These are phyloP conservation scores for Laothoe populi DNA, from an alignment of 2,888 invertebrate species.

Conservation along the genomic window DNA sequence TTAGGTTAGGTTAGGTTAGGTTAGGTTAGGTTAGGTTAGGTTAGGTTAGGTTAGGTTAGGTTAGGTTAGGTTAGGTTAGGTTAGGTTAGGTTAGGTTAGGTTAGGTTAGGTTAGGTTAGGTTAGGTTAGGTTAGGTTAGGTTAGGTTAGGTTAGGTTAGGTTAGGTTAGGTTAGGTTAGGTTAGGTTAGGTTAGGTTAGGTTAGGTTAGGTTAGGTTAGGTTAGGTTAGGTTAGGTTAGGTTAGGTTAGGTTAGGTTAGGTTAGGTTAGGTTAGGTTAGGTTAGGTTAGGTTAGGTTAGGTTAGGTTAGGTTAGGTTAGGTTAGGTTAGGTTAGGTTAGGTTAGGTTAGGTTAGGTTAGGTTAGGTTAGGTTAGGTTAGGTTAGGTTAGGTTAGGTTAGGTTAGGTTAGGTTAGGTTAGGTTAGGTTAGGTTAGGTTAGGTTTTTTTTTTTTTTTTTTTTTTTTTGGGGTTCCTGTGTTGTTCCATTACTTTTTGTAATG, in stretches of 20 bases:
- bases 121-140: slow-evolving; percentile 34
- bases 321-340: slow-evolving; percentile 26
- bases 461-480: too few species aligned
- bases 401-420: slow-evolving; percentile 29
- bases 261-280: slow-evolving; percentile 18
- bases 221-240: slow-evolving; percentile 32
- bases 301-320: slow-evolving; percentile 28
- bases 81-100: slow-evolving; percentile 39
- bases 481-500: too few species aligned
- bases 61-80: slow-evolving; percentile 39
- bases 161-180: slow-evolving; percentile 38
- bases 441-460: too few species aligned
- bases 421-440: slow-evolving; percentile 29
- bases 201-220: slow-evolving; percentile 36
- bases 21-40: slow-evolving; percentile 39
- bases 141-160: slow-evolving; percentile 38
- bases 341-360: slow-evolving; percentile 15
- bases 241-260: slow-evolving; percentile 38
- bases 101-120: slow-evolving; percentile 29
- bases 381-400: slow-evolving; percentile 33
- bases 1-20: slow-evolving; percentile 36
- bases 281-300: neutral
- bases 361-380: slow-evolving; percentile 32
- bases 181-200: slow-evolving; percentile 36
- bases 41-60: slow-evolving; percentile 40